Evolutionary conservation across 2,888 invertebrate species (phyloP), one percentile per base, ranked within the genome.

Genomic region (Adela reaumurella): DNA sequence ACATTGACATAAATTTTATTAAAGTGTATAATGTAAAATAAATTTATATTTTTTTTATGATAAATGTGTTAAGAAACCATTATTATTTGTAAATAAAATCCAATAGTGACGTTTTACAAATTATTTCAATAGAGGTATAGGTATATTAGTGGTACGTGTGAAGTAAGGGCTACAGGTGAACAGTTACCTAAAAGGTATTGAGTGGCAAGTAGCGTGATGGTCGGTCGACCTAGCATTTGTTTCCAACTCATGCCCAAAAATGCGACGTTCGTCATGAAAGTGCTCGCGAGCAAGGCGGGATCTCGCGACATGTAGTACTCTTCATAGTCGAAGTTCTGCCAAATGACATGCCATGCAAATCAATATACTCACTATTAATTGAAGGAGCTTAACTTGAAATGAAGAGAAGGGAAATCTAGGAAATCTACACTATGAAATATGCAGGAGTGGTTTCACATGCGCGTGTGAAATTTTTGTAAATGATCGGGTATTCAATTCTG

Each of bases 301-400:
- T 98, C 98, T 68, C 94, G 92, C 62, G 94, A 94, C 74, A 94
- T 91, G 87, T 97, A 98, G 87, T 95, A 96, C 71, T 95, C 90
- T 72, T 94, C 92, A 73, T 87, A 86, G 82, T 92, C 92, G 83
- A 92, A 87, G 77, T 90, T 92, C 92, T 92, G 86, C 57, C 72
- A 49, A 41, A 20, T 16, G 46, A 52, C 49, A 47, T 46, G 46
- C 46, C 17, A 19, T 59, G 61, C 57, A 60, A 24, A 4, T 24
- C 24, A 24, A 6, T 24, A 4, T 24, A 24, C 8, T 24, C 24
- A 24, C 24, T 24, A 24, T 24, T n/a, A n/a, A n/a, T n/a, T n/a
- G n/a, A n/a, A n/a, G n/a, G n/a, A n/a, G n/a, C n/a, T n/a, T n/a
- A n/a, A n/a, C n/a, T n/a, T n/a, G n/a, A n/a, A n/a, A n/a, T n/a